Conservation (phyloP, 2,888 invertebrate species). For the Eupithecia subfuscata region DNA sequence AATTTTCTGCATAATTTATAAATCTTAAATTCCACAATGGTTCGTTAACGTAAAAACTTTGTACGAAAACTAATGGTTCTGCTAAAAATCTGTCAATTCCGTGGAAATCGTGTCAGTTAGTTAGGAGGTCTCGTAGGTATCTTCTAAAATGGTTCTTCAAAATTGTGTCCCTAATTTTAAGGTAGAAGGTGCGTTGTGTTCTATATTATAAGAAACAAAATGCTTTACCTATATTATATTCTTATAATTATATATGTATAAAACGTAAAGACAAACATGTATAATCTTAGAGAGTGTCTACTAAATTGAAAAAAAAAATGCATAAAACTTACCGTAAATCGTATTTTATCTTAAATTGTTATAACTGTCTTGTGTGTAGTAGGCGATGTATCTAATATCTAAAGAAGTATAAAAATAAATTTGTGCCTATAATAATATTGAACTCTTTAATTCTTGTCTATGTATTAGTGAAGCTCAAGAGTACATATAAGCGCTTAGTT, state of each 20-base stretch:
- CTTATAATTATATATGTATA: constrained; percentile 82
- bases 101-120: constrained; percentile 79
- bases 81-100: constrained; percentile 78
- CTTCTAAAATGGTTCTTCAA: constrained; percentile 70
- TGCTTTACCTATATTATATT: constrained; percentile 84
- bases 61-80: constrained; percentile 57
- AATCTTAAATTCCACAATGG: constrained; percentile 61
- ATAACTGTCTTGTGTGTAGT: constrained; percentile 73
- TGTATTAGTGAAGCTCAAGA: constrained; percentile 80
- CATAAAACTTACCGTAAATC: constrained; percentile 65
- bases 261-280: constrained; percentile 71
- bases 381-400: constrained; percentile 64
- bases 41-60: constrained; percentile 56
- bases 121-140: constrained; percentile 66
- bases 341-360: constrained; percentile 31
- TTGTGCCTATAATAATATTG: constrained; percentile 76
- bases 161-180: constrained; percentile 70
- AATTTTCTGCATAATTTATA: background rate
- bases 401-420: constrained; percentile 61
- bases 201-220: constrained; percentile 77
- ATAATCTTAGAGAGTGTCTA: constrained; percentile 79
- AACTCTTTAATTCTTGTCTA: constrained; percentile 66
- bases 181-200: constrained; percentile 79
- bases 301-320: constrained; percentile 66
- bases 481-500: constrained; percentile 78